Conservation (phyloP, 1,140 invertebrate species). For the Drosophila chauvacae region DNA sequence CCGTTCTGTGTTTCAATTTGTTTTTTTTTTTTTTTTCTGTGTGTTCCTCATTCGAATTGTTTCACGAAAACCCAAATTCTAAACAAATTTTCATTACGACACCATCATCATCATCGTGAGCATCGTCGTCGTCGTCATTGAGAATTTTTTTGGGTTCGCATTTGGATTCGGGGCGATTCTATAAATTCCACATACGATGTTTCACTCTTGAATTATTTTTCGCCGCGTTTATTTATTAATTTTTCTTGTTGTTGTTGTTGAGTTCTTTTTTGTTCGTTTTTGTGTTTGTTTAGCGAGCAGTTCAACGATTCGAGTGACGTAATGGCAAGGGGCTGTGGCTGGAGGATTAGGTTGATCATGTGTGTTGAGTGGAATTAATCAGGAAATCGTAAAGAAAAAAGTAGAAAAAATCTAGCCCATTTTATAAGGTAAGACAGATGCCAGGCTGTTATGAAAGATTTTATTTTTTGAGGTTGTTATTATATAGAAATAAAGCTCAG, state of each 20-base stretch:
- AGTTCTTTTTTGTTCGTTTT: slow-evolving; percentile 5
- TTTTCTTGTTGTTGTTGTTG: slow-evolving; percentile 1
- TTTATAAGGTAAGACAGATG: slow-evolving; percentile 9
- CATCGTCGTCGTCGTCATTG: slow-evolving; percentile 36
- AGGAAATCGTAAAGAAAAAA: slow-evolving; percentile 6
- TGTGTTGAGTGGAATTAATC: slow-evolving; percentile 13
- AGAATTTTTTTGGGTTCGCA: slow-evolving; percentile 25
- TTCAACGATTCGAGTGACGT: slow-evolving; percentile 55
- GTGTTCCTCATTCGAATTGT: slow-evolving; percentile 46
- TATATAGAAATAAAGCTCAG: neutral
- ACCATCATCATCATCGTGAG: slow-evolving; percentile 53
- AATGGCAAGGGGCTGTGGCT: slow-evolving; percentile 47
- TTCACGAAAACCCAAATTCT: slow-evolving; percentile 65
- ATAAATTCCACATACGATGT: slow-evolving; percentile 60
- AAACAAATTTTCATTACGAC: slow-evolving; percentile 79
- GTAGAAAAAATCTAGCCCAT: neutral
- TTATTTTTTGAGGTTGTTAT: neutral
- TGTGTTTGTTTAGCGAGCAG: slow-evolving; percentile 29
- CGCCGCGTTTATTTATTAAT: slow-evolving; percentile 42
- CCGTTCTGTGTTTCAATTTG: neutral
- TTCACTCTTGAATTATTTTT: slow-evolving; percentile 51
- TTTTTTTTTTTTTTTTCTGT: slow-evolving; percentile 3
- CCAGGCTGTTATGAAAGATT: neutral
- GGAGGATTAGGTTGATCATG: slow-evolving; percentile 27
- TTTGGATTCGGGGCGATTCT: slow-evolving; percentile 42